A percentile compares a stretch with the other conserved stretches of the same genome.
Evolutionary conservation across 2,113 vertebrate species (phyloP).

Genomic region (Lathamus discolor): DNA sequence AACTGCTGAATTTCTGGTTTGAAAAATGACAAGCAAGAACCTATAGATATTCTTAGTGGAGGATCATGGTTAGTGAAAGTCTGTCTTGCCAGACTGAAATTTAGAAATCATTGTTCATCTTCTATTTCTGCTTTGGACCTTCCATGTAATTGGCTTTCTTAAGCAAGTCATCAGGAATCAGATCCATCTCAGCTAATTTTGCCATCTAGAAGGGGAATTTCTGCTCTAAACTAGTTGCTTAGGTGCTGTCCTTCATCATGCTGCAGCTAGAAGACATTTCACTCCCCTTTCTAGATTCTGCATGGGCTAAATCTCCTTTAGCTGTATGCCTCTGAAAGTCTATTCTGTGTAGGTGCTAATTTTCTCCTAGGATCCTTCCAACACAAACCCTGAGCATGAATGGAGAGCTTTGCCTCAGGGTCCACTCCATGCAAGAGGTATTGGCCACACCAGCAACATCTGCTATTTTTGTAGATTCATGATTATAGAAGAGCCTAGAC

Average conservation of each 20-base stretch:
- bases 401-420: background rate
- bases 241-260: background rate
- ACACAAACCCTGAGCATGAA: background rate
- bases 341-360: background rate
- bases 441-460: background rate
- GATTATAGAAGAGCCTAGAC: background rate
- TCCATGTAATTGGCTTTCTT: background rate
- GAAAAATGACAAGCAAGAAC: background rate
- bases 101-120: background rate
- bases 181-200: background rate
- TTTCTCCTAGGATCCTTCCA: background rate
- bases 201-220: background rate
- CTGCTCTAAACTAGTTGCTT: background rate
- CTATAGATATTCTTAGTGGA: background rate
- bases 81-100: background rate
- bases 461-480: background rate
- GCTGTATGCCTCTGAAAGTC: background rate
- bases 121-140: background rate
- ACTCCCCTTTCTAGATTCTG: background rate
- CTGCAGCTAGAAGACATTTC: background rate
- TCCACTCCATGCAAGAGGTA: fast-evolving
- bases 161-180: background rate
- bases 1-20: background rate
- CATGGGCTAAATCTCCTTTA: background rate
- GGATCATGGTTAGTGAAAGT: background rate